phyloP scores from a whole-genome alignment of 2,113 vertebrate genomes.

The Arvicanthis niloticus region DNA sequence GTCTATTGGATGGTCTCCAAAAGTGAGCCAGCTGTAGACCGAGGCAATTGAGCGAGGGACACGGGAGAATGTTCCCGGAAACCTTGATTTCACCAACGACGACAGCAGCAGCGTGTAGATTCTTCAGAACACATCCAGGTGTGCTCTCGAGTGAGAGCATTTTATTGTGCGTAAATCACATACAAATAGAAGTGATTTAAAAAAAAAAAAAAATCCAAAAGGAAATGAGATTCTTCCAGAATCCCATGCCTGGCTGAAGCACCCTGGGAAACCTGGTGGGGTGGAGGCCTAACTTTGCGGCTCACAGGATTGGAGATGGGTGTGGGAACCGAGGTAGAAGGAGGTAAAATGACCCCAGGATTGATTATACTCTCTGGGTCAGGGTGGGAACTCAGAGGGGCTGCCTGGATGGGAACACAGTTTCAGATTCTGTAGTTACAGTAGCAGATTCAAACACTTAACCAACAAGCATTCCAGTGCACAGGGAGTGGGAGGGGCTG shows the following conservation, averaged over 20 bases:
- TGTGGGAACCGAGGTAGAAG: background rate
- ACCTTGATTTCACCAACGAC: no score
- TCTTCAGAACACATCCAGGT: background rate
- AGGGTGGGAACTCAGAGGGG: background rate
- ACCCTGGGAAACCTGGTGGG: background rate
- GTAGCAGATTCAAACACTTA: rapidly evolving
- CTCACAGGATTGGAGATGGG: background rate
- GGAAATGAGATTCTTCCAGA: background rate
- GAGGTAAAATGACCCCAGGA: background rate
- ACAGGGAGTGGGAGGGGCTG: no score
- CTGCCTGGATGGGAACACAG: rapidly evolving
- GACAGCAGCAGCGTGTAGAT: background rate
- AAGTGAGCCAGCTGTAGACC: background rate
- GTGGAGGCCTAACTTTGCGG: rapidly evolving
- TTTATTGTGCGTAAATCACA: rapidly evolving
- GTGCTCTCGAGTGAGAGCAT: rapidly evolving
- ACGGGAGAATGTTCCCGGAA: background rate
- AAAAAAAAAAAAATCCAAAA: background rate
- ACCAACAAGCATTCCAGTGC: background rate
- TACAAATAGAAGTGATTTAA: background rate
- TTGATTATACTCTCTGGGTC: background rate
- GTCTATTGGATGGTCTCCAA: rapidly evolving
- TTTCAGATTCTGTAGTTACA: rapidly evolving
- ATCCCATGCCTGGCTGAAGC: rapidly evolving
- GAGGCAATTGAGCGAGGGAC: background rate